Evolutionary conservation across 2,888 invertebrate genomes (phyloP).

Genomic region (Papilio elwesi): DNA sequence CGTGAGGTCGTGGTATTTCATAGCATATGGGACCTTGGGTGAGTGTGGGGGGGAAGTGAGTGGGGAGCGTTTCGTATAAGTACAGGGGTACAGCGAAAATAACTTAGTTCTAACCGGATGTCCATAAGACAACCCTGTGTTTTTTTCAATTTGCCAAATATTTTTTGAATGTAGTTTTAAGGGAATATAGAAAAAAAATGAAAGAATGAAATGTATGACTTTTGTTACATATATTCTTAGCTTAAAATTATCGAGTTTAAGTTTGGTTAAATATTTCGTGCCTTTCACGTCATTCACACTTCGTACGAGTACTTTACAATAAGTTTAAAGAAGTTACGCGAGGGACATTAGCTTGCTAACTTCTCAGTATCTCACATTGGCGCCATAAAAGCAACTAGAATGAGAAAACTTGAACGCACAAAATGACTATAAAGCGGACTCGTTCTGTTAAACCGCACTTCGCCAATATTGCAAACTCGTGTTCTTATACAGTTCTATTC

Average conservation of each 20-base stretch:
- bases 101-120: no score
- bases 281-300: background rate
- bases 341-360: background rate
- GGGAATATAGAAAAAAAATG: no score
- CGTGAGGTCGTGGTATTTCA: no score
- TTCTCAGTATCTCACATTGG: background rate
- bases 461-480: background rate
- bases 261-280: background rate
- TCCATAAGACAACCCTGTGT: no score
- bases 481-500: background rate
- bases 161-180: no score
- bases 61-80: no score
- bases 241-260: background rate
- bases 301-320: background rate
- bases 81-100: no score
- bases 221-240: no score
- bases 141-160: no score
- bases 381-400: background rate
- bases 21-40: no score
- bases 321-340: constrained; percentile 6
- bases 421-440: constrained; percentile 10
- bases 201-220: no score
- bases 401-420: constrained; percentile 17
- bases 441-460: background rate
- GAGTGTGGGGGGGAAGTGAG: no score